Percentiles rank a stretch among this genome's conserved stretches.
These are phyloP conservation scores for Drosophila paranaensis DNA, from an alignment of 2,888 invertebrate genomes.

Conservation along the genomic window DNA sequence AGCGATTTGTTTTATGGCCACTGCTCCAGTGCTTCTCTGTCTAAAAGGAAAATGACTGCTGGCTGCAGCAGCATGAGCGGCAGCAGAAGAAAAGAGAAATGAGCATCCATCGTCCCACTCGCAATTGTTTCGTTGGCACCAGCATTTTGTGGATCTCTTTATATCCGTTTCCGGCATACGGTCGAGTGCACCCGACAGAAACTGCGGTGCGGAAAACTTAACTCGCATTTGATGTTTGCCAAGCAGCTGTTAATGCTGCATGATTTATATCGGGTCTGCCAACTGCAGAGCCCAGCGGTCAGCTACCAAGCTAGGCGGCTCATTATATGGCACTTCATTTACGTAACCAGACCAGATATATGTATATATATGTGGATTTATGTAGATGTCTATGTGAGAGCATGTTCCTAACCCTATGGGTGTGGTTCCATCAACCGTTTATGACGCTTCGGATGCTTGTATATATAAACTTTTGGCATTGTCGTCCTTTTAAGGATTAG, in stretches of 20 bases:
- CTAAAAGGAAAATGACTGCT: conserved; percentile 5
- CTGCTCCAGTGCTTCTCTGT: background rate
- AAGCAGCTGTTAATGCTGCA: conserved; percentile 83
- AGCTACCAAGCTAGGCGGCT: conserved; percentile 45
- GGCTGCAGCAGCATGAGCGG: background rate
- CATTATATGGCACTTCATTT: conserved; percentile 64
- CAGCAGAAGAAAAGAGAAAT: background rate
- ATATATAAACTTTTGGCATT: conserved; percentile 25
- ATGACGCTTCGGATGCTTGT: conserved; percentile 3
- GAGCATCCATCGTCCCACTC: conserved; percentile 6
- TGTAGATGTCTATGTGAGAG: background rate
- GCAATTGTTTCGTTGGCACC: conserved; percentile 66
- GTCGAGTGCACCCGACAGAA: conserved; percentile 47
- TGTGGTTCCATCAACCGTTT: conserved; percentile 21
- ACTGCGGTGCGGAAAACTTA: conserved; percentile 70
- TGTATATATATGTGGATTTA: background rate
- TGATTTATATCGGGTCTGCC: conserved; percentile 75
- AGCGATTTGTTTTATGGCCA: conserved; percentile 71
- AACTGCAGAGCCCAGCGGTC: conserved; percentile 42
- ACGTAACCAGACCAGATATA: conserved; percentile 5
- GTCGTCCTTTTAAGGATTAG: conserved; percentile 16
- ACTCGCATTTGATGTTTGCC: conserved; percentile 79
- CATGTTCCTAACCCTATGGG: background rate
- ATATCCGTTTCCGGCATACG: conserved; percentile 54
- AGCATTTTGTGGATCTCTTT: conserved; percentile 60